phyloP scores from a whole-genome alignment of 1,140 invertebrate species.

The Dreissena polymorpha region DNA sequence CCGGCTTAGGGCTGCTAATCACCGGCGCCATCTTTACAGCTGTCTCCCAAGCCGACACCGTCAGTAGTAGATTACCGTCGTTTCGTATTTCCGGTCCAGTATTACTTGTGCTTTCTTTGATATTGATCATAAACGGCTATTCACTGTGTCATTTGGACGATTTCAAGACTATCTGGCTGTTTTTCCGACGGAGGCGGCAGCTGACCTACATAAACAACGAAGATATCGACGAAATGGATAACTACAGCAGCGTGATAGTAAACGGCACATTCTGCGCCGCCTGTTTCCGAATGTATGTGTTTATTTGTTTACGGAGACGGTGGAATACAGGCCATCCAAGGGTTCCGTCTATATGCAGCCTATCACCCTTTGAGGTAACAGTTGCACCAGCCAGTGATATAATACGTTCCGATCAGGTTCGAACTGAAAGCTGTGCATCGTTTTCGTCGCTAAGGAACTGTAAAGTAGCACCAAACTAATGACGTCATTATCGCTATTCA shows the following conservation, averaged over 20 bases:
- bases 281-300: conserved; percentile 19
- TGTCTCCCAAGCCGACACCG: conserved; percentile 9
- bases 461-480: conserved; percentile 14
- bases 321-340: neutral
- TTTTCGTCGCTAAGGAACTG: conserved; percentile 13
- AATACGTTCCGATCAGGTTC: neutral
- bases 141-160: conserved; percentile 4
- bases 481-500: neutral
- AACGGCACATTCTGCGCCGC: conserved; percentile 22
- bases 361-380: neutral
- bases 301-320: neutral
- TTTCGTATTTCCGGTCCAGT: conserved; percentile 29
- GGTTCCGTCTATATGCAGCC: neutral
- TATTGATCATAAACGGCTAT: conserved; percentile 14
- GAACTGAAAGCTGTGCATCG: neutral
- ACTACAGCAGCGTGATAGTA: neutral
- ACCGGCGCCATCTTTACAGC: conserved; percentile 28
- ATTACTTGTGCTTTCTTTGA: neutral
- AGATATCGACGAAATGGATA: neutral
- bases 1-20: conserved; percentile 13
- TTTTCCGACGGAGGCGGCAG: conserved; percentile 6
- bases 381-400: neutral
- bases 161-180: conserved; percentile 3
- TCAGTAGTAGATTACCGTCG: neutral
- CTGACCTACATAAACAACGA: neutral